Conservation (phyloP, 2,888 invertebrate genomes). For the Calephelis perditalis region DNA sequence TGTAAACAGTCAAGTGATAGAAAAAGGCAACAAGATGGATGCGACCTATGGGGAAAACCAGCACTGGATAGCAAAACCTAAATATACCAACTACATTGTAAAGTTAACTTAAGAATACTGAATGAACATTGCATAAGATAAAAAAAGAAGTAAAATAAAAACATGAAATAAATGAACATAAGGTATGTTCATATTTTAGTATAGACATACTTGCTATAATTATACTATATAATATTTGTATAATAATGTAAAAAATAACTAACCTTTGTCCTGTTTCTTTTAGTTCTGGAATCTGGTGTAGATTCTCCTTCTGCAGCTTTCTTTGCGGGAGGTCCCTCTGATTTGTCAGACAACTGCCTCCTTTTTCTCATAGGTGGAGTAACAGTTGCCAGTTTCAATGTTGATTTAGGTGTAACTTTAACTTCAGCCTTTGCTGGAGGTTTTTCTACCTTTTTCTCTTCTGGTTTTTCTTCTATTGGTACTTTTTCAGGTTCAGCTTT, state of each 20-base stretch:
- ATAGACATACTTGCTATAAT: no score
- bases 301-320: slow-evolving; percentile 51
- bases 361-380: slow-evolving; percentile 76
- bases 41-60: no score
- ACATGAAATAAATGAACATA: no score
- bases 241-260: slow-evolving; percentile 13
- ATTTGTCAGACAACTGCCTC: slow-evolving; percentile 66
- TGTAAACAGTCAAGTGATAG: no score
- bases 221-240: no score
- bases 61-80: no score
- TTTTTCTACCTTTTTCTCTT: slow-evolving; percentile 43
- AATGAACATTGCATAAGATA: no score
- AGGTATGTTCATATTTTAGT: no score
- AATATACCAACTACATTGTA: no score
- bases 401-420: slow-evolving; percentile 65
- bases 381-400: slow-evolving; percentile 74
- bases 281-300: slow-evolving; percentile 61
- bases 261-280: slow-evolving; percentile 70
- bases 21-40: no score
- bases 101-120: no score
- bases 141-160: no score
- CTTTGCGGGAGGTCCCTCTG: slow-evolving; percentile 57
- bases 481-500: slow-evolving; percentile 49
- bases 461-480: slow-evolving; percentile 36
- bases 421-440: slow-evolving; percentile 43